A percentile compares a stretch with the other conserved stretches of the same genome.
Conservation (phyloP, 2,888 invertebrate species). For the Troides helena region DNA sequence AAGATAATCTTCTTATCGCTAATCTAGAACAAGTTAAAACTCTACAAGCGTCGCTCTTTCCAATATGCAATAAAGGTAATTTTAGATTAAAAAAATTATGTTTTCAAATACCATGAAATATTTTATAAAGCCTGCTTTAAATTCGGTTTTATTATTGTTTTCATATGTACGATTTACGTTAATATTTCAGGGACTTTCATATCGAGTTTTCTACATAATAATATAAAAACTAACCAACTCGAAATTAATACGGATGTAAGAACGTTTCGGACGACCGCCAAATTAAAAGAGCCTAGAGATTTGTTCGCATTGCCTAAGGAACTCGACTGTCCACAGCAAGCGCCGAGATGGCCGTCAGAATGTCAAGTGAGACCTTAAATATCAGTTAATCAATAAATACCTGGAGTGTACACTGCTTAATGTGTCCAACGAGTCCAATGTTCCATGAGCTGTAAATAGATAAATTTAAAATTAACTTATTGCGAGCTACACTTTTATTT, state of each 20-base stretch:
- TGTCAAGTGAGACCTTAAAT: slow-evolving; percentile 84
- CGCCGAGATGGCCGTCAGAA: slow-evolving; percentile 93
- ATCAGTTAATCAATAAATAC: not conserved
- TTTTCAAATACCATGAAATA: not conserved
- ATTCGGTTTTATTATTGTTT: not conserved
- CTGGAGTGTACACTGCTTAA: not conserved
- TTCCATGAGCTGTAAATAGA: not conserved
- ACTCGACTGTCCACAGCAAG: slow-evolving; percentile 86
- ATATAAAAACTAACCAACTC: slow-evolving; percentile 84
- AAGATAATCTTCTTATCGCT: slow-evolving; percentile 66
- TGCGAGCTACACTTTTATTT: not conserved
- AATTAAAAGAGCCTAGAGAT: slow-evolving; percentile 85
- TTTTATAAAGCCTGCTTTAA: not conserved
- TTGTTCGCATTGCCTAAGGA: slow-evolving; percentile 86
- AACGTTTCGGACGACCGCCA: slow-evolving; percentile 82
- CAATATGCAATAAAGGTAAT: slow-evolving; percentile 78
- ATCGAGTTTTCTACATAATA: slow-evolving; percentile 82
- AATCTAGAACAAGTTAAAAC: slow-evolving; percentile 81
- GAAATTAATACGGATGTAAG: slow-evolving; percentile 84
- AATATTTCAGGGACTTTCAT: slow-evolving; percentile 76
- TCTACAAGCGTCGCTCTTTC: slow-evolving; percentile 84
- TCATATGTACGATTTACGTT: not conserved
- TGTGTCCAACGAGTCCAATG: not conserved
- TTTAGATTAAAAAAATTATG: not conserved
- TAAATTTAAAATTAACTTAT: not conserved